A percentile compares a stretch with the other conserved stretches of the same genome.
These are phyloP conservation scores for Neosilurus hyrtlii DNA, from an alignment of 2,797 vertebrate species.

Conservation along the genomic window DNA sequence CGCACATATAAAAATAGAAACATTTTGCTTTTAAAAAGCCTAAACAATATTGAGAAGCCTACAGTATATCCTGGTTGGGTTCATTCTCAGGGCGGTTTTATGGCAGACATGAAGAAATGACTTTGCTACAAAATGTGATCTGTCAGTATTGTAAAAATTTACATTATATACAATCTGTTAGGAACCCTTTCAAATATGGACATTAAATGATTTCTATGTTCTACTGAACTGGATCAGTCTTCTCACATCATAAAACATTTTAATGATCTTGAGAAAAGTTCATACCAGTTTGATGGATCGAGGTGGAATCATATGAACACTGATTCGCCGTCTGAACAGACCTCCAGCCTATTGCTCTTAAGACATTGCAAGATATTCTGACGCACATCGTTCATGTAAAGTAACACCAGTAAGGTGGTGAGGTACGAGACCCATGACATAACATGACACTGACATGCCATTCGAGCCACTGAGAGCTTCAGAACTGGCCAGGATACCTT, in stretches of 20 bases:
- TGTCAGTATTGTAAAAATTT: slow-evolving; percentile 39
- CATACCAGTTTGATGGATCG: slow-evolving; percentile 17
- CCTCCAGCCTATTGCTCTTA: slow-evolving; percentile 48
- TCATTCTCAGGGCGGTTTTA: slow-evolving; percentile 16
- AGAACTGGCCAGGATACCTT: slow-evolving; percentile 27
- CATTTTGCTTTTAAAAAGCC: slow-evolving; percentile 66
- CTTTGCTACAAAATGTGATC: slow-evolving; percentile 24
- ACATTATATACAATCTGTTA: slow-evolving; percentile 53
- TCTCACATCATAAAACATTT: background rate
- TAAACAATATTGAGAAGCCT: slow-evolving; percentile 64
- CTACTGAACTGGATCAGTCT: slow-evolving; percentile 26
- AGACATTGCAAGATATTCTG: slow-evolving; percentile 41
- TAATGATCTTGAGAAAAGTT: background rate
- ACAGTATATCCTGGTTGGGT: slow-evolving; percentile 62
- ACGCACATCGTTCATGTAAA: slow-evolving; percentile 11
- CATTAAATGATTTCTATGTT: slow-evolving; percentile 20
- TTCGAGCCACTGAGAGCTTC: slow-evolving; percentile 32
- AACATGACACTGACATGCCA: slow-evolving; percentile 39
- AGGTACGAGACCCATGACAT: slow-evolving; percentile 32
- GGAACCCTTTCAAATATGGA: slow-evolving; percentile 15
- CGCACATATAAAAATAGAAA: slow-evolving; percentile 77
- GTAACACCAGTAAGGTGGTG: slow-evolving; percentile 20
- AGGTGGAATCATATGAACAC: slow-evolving; percentile 28
- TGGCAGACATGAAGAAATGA: slow-evolving; percentile 38
- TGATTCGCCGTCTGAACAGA: slow-evolving; percentile 35